Percentiles rank a stretch among this genome's conserved stretches.
Evolutionary conservation across 2,113 vertebrate genomes (phyloP).

Genomic region (Nothocercus julius): DNA sequence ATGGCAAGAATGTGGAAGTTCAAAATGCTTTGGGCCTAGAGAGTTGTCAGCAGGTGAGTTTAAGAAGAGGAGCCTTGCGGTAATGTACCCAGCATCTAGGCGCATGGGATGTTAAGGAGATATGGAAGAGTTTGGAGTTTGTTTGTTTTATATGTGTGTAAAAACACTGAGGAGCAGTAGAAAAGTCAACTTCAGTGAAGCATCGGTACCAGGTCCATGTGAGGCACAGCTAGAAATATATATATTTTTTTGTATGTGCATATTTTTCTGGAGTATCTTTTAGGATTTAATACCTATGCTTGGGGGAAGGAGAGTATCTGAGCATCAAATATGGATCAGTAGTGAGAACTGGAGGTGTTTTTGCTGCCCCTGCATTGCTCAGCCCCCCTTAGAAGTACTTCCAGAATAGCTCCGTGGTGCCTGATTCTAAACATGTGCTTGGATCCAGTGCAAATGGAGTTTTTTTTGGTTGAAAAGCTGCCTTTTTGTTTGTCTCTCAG

Average conservation of each 20-base stretch:
- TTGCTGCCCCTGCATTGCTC: not conserved
- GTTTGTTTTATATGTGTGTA: no score
- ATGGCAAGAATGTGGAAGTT: fast-evolving
- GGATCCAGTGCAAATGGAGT: not conserved
- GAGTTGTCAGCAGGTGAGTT: not conserved
- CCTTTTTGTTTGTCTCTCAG: fast-evolving
- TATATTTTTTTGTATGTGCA: not conserved
- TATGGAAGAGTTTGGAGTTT: not conserved
- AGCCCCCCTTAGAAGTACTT: fast-evolving
- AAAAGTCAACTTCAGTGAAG: not conserved
- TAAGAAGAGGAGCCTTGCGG: not conserved
- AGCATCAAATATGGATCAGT: not conserved
- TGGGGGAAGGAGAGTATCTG: not conserved
- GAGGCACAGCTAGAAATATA: not conserved
- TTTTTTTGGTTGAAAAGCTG: not conserved
- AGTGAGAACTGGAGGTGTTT: not conserved
- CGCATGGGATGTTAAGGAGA: not conserved
- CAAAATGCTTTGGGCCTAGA: not conserved
- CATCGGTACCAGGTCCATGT: no score
- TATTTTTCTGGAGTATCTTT: not conserved
- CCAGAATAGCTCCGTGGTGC: fast-evolving
- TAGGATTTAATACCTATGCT: not conserved
- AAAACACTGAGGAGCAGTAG: not conserved
- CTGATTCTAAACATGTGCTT: not conserved
- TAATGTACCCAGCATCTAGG: no score